Conservation (phyloP, 2,888 invertebrate genomes). For the Loripinus fragilis region DNA sequence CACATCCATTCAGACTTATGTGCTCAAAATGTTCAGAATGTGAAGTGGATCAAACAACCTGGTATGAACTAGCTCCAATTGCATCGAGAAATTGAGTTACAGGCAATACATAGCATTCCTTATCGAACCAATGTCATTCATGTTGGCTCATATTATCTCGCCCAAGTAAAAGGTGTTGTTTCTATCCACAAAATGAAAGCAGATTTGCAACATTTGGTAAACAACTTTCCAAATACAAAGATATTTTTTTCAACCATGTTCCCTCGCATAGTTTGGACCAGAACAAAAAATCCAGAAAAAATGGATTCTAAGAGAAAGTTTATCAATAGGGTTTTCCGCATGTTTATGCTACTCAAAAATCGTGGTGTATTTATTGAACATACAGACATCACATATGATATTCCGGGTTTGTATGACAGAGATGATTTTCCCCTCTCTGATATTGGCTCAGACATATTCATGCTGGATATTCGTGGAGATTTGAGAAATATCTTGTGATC, state of each 20-base stretch:
- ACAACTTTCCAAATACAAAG: background rate
- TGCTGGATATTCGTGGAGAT: background rate
- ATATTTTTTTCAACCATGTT: conserved; percentile 2
- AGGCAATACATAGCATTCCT: background rate
- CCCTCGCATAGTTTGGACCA: background rate
- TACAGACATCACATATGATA: background rate
- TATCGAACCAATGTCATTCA: conserved; percentile 1
- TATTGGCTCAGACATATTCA: conserved; percentile 4
- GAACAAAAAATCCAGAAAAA: background rate
- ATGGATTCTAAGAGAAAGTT: background rate
- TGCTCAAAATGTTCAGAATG: background rate
- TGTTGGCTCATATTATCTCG: background rate
- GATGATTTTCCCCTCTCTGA: background rate
- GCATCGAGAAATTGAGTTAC: background rate
- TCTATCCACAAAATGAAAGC: background rate
- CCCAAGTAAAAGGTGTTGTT: background rate
- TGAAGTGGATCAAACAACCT: background rate
- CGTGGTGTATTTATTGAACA: conserved; percentile 12
- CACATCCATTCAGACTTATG: background rate
- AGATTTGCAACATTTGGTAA: background rate
- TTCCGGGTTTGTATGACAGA: background rate
- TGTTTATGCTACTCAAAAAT: background rate
- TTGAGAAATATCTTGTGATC: background rate
- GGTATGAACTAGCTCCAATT: background rate
- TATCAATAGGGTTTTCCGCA: conserved; percentile 5